These are phyloP conservation scores for Harpagoxenus sublaevis DNA, from an alignment of 2,888 invertebrate genomes.

Conservation along the genomic window DNA sequence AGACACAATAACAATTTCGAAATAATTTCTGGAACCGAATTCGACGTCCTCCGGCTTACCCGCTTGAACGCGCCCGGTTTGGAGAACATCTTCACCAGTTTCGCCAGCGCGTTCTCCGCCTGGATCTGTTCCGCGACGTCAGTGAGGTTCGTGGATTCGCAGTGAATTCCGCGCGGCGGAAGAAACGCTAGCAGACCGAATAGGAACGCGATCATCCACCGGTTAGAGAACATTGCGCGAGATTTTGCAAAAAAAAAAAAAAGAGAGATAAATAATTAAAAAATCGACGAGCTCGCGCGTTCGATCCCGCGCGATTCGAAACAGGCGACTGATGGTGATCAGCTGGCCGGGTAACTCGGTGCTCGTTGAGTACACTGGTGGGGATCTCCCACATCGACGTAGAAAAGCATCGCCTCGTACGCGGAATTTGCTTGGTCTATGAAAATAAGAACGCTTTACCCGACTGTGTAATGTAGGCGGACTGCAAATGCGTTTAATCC, in stretches of 20 bases:
- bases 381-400: slow-evolving; percentile 70
- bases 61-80: slow-evolving; percentile 85
- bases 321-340: slow-evolving; percentile 74
- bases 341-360: slow-evolving; percentile 60
- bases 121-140: slow-evolving; percentile 65
- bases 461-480: background rate
- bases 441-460: background rate
- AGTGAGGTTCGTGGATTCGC: slow-evolving; percentile 68
- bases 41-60: slow-evolving; percentile 73
- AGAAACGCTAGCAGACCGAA: slow-evolving; percentile 56
- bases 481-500: background rate
- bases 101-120: slow-evolving; percentile 82
- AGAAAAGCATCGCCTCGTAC: slow-evolving; percentile 23
- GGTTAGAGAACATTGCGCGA: slow-evolving; percentile 57
- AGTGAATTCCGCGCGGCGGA: slow-evolving; percentile 51
- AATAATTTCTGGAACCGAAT: background rate
- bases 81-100: slow-evolving; percentile 84
- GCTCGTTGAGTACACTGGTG: slow-evolving; percentile 64
- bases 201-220: slow-evolving; percentile 61
- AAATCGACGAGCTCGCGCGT: slow-evolving; percentile 49
- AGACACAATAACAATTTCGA: background rate
- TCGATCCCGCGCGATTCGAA: slow-evolving; percentile 74
- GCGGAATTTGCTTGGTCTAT: background rate
- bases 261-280: slow-evolving; percentile 27
- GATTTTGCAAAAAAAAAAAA: slow-evolving; percentile 9